Conservation (phyloP, 2,797 vertebrate species). For the Nothura maculosa region DNA sequence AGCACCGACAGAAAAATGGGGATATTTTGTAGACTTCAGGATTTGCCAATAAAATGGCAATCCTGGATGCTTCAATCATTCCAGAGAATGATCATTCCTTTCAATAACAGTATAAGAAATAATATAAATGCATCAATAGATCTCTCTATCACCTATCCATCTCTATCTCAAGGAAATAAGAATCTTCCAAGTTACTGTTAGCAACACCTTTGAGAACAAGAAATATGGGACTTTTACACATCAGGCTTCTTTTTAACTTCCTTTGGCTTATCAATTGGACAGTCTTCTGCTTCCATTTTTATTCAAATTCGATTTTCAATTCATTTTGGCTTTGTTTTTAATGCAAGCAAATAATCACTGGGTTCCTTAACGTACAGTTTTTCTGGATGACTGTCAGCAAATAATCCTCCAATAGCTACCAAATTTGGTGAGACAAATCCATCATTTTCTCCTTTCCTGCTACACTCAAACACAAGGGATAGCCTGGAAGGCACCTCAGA, state of each 20-base stretch:
- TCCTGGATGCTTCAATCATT: not conserved
- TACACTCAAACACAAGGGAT: not conserved
- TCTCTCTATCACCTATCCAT: not conserved
- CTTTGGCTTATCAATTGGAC: not conserved
- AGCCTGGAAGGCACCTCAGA: not conserved
- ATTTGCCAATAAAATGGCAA: not conserved
- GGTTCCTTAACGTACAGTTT: not conserved
- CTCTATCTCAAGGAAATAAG: not conserved
- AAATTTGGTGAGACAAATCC: not conserved
- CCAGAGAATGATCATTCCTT: not conserved
- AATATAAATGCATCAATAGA: too few relatives aligned
- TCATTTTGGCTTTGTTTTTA: not conserved
- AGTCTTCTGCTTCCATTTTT: not conserved
- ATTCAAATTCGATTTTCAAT: slow-evolving; percentile 10
- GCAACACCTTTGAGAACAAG: not conserved
- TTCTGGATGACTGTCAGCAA: not conserved
- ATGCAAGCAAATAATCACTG: not conserved
- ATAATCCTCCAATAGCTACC: not conserved
- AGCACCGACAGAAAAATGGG: not conserved
- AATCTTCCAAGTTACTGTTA: not conserved
- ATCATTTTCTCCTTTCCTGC: not conserved
- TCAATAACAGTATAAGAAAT: accelerated
- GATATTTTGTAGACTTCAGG: not conserved
- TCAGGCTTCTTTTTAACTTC: not conserved
- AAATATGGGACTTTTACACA: not conserved